phyloP scores from a whole-genome alignment of 2,113 vertebrate genomes.

The Anas platyrhynchos region DNA sequence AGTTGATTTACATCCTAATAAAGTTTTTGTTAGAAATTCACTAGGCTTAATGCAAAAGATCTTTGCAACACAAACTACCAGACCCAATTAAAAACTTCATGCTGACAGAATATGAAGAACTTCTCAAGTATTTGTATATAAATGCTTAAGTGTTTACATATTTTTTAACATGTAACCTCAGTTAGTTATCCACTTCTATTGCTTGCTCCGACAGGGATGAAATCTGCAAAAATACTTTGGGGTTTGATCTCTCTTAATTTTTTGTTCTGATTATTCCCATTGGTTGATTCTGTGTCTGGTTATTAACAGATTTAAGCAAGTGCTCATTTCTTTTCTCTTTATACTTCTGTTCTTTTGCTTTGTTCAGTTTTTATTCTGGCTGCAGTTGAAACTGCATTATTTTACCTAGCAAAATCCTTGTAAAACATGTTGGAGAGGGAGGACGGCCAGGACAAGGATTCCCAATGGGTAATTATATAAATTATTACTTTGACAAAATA shows the following conservation, averaged over 20 bases:
- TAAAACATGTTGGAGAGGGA: not conserved
- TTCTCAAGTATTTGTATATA: not conserved
- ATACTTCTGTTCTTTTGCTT: not conserved
- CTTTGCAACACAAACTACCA: not conserved
- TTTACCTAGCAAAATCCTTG: not conserved
- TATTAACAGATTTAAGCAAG: not conserved
- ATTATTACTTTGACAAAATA: not conserved
- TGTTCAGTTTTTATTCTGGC: not conserved
- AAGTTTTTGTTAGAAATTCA: not conserved
- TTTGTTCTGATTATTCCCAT: not conserved
- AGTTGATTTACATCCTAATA: not conserved
- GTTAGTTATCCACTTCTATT: not conserved
- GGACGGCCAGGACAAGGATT: not conserved
- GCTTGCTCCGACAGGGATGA: not conserved
- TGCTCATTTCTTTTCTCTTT: not conserved
- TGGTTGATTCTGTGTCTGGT: not conserved
- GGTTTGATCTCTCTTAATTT: not conserved
- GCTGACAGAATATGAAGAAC: not conserved
- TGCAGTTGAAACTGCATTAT: not conserved
- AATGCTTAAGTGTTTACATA: not conserved
- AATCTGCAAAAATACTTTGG: not conserved
- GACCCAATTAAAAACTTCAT: not conserved
- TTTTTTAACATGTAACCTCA: not conserved
- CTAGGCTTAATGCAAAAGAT: not conserved
- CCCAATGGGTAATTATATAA: not conserved